Evolutionary conservation across 1,140 invertebrate genomes (phyloP).

Genomic region (Camponotus vicinus): DNA sequence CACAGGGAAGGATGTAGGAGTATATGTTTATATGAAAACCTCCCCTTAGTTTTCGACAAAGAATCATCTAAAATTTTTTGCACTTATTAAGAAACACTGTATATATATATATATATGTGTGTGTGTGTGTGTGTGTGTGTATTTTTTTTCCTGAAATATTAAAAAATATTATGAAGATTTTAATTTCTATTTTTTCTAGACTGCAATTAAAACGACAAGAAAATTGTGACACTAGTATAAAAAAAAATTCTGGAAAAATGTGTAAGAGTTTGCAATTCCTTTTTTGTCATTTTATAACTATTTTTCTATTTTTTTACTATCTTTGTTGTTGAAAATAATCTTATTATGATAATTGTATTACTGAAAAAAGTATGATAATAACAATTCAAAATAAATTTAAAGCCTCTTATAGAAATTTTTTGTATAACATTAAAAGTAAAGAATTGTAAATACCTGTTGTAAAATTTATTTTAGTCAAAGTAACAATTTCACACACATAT

Average conservation of each 20-base stretch:
- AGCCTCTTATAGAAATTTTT: not conserved
- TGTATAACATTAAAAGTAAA: not conserved
- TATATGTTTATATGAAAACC: no score
- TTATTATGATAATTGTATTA: not conserved
- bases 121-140: no score
- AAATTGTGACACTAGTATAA: not conserved
- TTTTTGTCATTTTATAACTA: not conserved
- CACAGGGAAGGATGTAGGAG: no score
- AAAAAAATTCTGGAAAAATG: not conserved
- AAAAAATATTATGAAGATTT: not conserved
- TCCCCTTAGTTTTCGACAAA: no score
- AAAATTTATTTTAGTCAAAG: slow-evolving; percentile 20
- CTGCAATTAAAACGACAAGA: not conserved
- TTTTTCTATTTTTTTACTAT: not conserved
- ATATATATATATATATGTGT: no score
- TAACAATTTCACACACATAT: not conserved
- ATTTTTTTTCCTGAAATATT: no score
- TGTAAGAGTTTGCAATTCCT: not conserved
- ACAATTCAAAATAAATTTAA: not conserved
- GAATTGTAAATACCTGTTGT: not conserved
- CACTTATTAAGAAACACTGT: no score
- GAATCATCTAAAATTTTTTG: no score
- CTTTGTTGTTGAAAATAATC: not conserved
- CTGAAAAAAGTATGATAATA: not conserved
- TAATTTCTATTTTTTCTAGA: not conserved